Base-by-base conservation (phyloP, 2,888 invertebrate species). In the Ypsolopha scabrella region DNA sequence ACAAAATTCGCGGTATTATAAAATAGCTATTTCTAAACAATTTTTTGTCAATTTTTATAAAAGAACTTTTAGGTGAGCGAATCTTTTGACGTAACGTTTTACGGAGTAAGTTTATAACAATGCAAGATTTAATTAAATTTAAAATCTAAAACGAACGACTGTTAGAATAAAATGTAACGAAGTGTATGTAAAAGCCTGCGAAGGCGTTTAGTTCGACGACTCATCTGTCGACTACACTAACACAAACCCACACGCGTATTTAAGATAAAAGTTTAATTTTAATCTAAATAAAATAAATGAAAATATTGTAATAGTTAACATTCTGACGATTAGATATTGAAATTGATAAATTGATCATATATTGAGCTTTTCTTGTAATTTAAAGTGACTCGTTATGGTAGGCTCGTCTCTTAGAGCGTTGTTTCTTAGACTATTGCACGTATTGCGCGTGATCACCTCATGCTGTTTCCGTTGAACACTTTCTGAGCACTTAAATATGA, bases 231-330 rank as follows among this genome's bases (percentile, higher is more conserved):
- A 81, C 83, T 79, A 67, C 83, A 82, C 78, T 72, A 67, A 82
- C 83, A 82, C 83, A 83, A 82, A 83, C 82, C 83, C 81, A 83
- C 85, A 81, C 80, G 83, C 75, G 76, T 80, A 70, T 67, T 57
- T 74, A 70, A 75, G 73, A 55, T 13, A 43, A 43, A 43, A 70
- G 60, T 61, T 65, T 70, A 66, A 64, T 64, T 60, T 62, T 68
- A 64, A 63, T 67, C 57, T 55, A 62, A 61, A 55, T 60, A 58
- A 47, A 33, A 48, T 52, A 52, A 41, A 48, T 33, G 62, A 62
- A 67, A 61, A 58, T 52, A 52, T 46, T 54, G 41, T 52, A 52
- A 51, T 44, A 52, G 38, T 13, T 39, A 45, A 41, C 33, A 11
- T 47, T 47, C 37, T 47, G 47, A 47, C 47, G 24, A 49, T 35